phyloP scores from a whole-genome alignment of 2,113 vertebrate genomes.

The Capreolus pygargus region DNA sequence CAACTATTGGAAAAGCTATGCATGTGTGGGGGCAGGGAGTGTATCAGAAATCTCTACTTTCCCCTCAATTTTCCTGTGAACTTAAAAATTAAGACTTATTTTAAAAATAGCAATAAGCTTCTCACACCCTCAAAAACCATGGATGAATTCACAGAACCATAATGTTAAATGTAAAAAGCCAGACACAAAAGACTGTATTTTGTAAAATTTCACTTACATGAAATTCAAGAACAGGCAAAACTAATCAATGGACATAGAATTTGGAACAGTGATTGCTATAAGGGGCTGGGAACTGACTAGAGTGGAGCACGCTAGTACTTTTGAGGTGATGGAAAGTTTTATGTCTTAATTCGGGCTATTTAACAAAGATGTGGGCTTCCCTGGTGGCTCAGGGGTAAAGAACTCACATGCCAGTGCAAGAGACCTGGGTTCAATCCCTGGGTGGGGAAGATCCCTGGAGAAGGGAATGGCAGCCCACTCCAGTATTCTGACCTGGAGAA shows the following conservation, averaged over 20 bases:
- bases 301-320: not conserved
- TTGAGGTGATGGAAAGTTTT: not conserved
- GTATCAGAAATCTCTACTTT: not conserved
- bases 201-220: not conserved
- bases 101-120: not conserved
- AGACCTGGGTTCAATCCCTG: not conserved
- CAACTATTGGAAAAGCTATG: not conserved
- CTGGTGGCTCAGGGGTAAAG: not conserved
- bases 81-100: not conserved
- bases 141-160: not conserved
- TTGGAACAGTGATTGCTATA: not conserved
- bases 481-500: not conserved
- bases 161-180: not conserved
- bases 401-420: not conserved
- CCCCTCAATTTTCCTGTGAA: not conserved
- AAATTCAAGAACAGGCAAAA: not conserved
- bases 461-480: not conserved
- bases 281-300: not conserved
- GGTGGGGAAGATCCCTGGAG: not conserved
- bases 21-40: accelerated
- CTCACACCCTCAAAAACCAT: not conserved
- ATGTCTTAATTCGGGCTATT: not conserved
- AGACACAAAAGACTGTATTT: not conserved
- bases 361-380: not conserved
- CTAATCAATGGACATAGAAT: not conserved